Base-by-base conservation (phyloP, 2,113 vertebrate species). In the Carassius auratus region DNA sequence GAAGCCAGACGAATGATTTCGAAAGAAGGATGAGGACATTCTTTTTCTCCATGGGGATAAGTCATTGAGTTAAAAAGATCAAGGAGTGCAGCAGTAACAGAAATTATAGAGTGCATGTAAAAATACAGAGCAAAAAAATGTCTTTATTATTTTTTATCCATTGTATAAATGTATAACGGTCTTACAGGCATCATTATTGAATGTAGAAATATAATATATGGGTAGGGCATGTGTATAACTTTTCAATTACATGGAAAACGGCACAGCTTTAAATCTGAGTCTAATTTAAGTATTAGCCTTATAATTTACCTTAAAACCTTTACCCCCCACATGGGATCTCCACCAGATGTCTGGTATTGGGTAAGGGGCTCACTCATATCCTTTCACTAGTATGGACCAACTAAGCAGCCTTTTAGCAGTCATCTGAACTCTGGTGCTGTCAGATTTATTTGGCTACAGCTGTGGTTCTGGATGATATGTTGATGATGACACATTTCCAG, bases 401-500 rank as follows among this genome's bases (percentile, higher is more conserved):
- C 30, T 33, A 36, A 38, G 30, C 12, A 2, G 52, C 19, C 76
- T 61, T 38, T 78, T 59, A 5, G 33, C 30, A 78, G 52, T 38
- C 8, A 59, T 59, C 21, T 57, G 30, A 33, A 36, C 26, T 59
- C 26, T 57, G 36, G 17, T n/a, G 17, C 30, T 36, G n/a, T 78
- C 38, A 38, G 61, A 50, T 78, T 76, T 30, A 50, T 23, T 19
- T 9, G 38, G 42, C 38, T 52, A n/a, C 45, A 76, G 14, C 74
- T 74, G 38, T 76, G 69, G 36, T 21, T 38, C 19, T 62, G 42
- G 42, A 81, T 15, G 30, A 42, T 81, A 68, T 68, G 21, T 33
- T 45, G 36, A 45, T 45, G 7, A 80, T 15, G 75, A 77, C 38
- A 38, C 7, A 30, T 50, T 81, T 81, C 57, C 78, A 81, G 59